phyloP scores from a whole-genome alignment of 2,113 vertebrate genomes.

The Xenopus laevis region DNA sequence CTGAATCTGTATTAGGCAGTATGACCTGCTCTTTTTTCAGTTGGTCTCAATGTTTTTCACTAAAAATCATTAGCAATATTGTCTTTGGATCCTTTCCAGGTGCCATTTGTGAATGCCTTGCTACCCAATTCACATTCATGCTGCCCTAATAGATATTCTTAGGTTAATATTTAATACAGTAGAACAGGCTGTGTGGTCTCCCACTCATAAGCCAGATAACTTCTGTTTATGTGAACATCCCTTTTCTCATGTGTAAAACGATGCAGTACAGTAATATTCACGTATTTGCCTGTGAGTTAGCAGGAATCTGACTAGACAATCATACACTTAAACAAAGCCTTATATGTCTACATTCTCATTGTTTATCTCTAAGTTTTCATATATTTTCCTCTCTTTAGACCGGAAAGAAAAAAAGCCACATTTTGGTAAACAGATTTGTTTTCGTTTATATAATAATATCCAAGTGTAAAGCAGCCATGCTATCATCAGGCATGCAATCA shows the following conservation, averaged over 20 bases:
- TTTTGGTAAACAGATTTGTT: constrained; percentile 16
- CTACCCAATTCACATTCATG: no score
- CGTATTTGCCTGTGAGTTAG: not conserved
- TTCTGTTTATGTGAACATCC: not conserved
- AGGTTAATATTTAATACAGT: no score
- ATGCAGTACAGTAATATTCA: not conserved
- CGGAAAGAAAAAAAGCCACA: not conserved
- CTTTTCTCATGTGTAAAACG: not conserved
- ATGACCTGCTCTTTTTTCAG: no score
- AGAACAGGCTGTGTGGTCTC: no score
- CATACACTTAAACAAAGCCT: not conserved
- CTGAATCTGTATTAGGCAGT: no score
- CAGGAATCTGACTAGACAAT: not conserved
- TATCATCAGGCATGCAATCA: not conserved
- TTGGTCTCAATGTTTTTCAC: no score
- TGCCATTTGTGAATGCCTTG: no score
- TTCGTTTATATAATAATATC: constrained; percentile 23
- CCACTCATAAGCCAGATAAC: not conserved
- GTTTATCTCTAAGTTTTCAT: constrained; percentile 14
- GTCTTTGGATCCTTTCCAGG: no score
- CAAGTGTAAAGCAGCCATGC: not conserved
- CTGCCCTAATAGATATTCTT: no score
- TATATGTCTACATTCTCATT: constrained; percentile 6
- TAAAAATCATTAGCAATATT: no score
- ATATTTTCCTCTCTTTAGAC: constrained; percentile 24